phyloP scores from a whole-genome alignment of 2,888 invertebrate species.

The Amphiduros pacificus region DNA sequence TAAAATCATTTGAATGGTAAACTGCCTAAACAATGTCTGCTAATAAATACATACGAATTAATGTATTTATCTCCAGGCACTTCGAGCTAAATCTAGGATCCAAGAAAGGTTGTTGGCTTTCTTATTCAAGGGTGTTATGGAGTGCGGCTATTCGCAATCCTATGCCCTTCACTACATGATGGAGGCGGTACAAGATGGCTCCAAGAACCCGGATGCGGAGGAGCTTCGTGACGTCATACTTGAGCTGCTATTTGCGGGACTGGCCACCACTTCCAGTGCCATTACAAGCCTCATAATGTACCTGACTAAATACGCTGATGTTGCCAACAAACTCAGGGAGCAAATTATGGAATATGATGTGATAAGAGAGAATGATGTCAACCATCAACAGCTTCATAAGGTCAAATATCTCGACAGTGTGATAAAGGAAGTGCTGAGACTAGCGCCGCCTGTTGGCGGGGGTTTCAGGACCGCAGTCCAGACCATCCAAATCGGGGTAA shows the following conservation, averaged over 20 bases:
- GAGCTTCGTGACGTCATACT: no score
- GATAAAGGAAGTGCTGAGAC: conserved; percentile 29
- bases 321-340: conserved; percentile 1
- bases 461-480: conserved; percentile 28
- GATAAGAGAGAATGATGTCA: background rate
- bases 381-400: background rate
- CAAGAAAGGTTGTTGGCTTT: no score
- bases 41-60: no score
- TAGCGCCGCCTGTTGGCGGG: conserved; percentile 34
- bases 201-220: no score
- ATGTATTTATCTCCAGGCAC: no score
- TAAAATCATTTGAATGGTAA: no score
- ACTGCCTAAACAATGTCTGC: no score
- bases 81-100: no score
- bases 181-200: no score
- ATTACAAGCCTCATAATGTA: conserved; percentile 7
- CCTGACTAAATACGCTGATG: conserved; percentile 1
- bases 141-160: no score
- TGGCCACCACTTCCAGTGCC: conserved; percentile 7
- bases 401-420: conserved; percentile 26
- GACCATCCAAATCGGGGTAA: conserved; percentile 31
- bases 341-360: background rate
- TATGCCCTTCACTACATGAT: no score
- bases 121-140: no score
- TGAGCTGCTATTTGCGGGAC: conserved; percentile 15